These are phyloP conservation scores for Brachionus angularis DNA, from an alignment of 1,140 invertebrate species.

Conservation along the genomic window DNA sequence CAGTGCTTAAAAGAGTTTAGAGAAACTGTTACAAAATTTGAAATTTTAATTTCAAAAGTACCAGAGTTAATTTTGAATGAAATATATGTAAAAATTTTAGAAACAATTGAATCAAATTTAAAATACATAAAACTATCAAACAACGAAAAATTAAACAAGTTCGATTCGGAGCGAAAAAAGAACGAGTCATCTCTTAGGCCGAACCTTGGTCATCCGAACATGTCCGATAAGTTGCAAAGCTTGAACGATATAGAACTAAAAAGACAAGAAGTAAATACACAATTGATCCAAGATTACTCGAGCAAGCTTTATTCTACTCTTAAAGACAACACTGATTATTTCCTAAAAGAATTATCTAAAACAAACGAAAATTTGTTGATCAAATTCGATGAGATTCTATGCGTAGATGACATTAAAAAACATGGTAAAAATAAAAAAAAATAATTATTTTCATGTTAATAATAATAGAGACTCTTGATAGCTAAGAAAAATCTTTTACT, in stretches of 20 bases:
- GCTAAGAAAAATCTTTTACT: not conserved
- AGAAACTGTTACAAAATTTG: slow-evolving; percentile 29
- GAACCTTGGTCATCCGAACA: slow-evolving; percentile 22
- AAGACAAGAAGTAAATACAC: not conserved
- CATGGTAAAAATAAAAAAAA: too few relatives aligned
- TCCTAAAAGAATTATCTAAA: slow-evolving; percentile 20
- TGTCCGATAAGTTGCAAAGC: not conserved
- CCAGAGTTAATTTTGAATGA: slow-evolving; percentile 15
- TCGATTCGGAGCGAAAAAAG: not conserved
- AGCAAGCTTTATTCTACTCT: slow-evolving; percentile 1
- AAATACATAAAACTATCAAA: not conserved
- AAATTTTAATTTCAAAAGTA: not conserved
- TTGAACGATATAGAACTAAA: not conserved
- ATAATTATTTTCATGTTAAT: too few relatives aligned
- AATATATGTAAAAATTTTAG: slow-evolving; percentile 3
- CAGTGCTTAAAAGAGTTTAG: slow-evolving; percentile 54
- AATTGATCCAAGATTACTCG: not conserved
- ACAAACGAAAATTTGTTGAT: slow-evolving; percentile 13
- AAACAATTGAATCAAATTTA: not conserved
- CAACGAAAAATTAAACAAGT: not conserved
- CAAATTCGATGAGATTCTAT: slow-evolving; percentile 39
- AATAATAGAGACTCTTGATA: not conserved
- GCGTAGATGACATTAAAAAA: slow-evolving; percentile 32
- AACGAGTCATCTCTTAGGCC: slow-evolving; percentile 6
- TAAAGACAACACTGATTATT: not conserved